Base-by-base conservation (phyloP, 37 sponge, comb jelly and placozoan genomes). In the Lycopodina hypogea region DNA sequence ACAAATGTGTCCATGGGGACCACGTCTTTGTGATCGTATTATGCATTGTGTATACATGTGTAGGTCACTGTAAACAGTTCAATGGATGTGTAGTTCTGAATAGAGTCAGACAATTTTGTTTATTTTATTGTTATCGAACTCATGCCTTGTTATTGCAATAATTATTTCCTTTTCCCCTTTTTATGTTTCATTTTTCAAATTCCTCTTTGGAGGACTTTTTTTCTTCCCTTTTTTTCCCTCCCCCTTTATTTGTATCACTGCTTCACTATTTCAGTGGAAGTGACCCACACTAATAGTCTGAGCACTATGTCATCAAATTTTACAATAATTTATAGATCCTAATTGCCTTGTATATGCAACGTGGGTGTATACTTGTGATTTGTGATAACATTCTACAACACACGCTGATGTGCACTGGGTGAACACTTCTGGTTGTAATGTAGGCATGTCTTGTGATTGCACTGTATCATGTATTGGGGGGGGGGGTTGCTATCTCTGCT, bases 1-100 rank as follows among this genome's bases (percentile, higher is more conserved):
- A 81, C 76, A 36, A 85, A 71, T 48, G 39, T 72, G 17, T 86
- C 86, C 56, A 57, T 87, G 40, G 87, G 81, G 19, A 75, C 75
- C 15, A 61, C 75, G 24, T 81, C 87, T n/a, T 59, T 77, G 55
- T 83, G 80, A 80, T 38, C n/a, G 48, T 41, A 60, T 2, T 35
- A 2, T 28, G 26, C 3, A 9, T n/a, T 40, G 42, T 24, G 1
- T 70, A 21, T 37, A 53, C 19, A 0, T 6, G 0, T 57, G 28
- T 51, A 29, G 53, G 39, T 59, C 24, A 57, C 21, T 33, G 12
- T 56, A 33, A 38, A 28, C 1, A 58, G 1, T 0, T 24, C 36
- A 22, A 53, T 56, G 29, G 32, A 45, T 45, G 9, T 45, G 48
- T 45, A 45, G 48, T 9, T 45, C 4, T 45, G 48, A 51, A 29